These are phyloP conservation scores for Myotis davidii DNA, from an alignment of 2,113 vertebrate species.

Conservation along the genomic window DNA sequence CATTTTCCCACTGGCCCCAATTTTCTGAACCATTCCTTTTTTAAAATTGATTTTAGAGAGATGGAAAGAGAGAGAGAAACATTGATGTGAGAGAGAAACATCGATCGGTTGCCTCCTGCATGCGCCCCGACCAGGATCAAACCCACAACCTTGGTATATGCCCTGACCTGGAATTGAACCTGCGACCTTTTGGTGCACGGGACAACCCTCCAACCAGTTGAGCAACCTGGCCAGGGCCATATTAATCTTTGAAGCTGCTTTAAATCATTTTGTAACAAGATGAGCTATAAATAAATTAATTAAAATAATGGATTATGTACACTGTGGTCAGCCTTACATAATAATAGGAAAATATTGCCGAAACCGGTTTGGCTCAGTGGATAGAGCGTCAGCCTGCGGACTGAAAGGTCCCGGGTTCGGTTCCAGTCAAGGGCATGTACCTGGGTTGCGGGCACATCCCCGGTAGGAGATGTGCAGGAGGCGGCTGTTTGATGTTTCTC, in stretches of 20 bases:
- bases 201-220: neutral
- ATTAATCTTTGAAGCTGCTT: slow-evolving; percentile 5
- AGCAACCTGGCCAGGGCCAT: neutral
- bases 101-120: neutral
- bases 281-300: neutral
- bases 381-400: too few relatives aligned
- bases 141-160: neutral
- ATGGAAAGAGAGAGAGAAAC: neutral
- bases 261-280: slow-evolving; percentile 32
- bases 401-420: too few relatives aligned
- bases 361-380: too few relatives aligned
- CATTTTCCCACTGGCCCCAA: neutral
- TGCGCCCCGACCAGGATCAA: neutral
- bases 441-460: too few relatives aligned
- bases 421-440: too few relatives aligned
- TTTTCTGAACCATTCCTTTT: slow-evolving; percentile 36
- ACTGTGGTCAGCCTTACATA: neutral
- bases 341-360: slow-evolving; percentile 1
- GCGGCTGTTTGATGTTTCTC: too few relatives aligned
- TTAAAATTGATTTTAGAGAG: neutral
- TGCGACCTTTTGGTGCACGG: neutral
- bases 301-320: neutral
- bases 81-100: neutral
- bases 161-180: too few relatives aligned
- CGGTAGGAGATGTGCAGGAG: too few relatives aligned